Base-by-base conservation (phyloP, 2,888 invertebrate species). In the Melanchra persicariae region DNA sequence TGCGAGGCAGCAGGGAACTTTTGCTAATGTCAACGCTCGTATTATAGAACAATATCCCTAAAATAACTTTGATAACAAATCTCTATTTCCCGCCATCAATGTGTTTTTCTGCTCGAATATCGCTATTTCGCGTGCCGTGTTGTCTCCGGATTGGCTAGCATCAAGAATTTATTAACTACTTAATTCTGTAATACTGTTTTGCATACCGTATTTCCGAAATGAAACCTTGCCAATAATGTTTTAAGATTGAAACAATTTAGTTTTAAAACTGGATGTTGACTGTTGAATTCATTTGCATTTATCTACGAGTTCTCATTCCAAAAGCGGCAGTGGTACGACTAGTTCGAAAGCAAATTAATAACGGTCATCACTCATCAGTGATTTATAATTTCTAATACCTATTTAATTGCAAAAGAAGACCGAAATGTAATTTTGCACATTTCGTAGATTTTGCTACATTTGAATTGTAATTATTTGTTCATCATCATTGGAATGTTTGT, bases 141-240 rank as follows among this genome's bases (percentile, higher is more conserved):
- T 65, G 68, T 34, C 65, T 67, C 64, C 67, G 47, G 51, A 82
- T 82, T 74, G 74, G 70, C 54, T 75, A 54, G 49, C 43, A 71
- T 61, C 57, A 49, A 55, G 45, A 52, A 74, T 74, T 34, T 59
- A 59, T 68, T 45, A 70, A 45, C 58, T 70, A 60, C 55, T 57
- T 70, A 43, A 81, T 68, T 82, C 62, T 8, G 30, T 58, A 64
- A 74, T 65, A 61, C 47, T 61, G 24, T 70, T 79, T 69, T 62
- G 70, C 67, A 78, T 65, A 70, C 30, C 55, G 58, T 63, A 57
- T 76, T 66, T 63, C 30, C 51, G 34, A 45, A 60, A 69, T 71
- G 66, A 59, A 71, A 76, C 68, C 40, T 59, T 68, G 70, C 47
- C 24, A 55, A 54, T 47, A 65, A 70, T 62, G 43, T 59, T 75